These are phyloP conservation scores for Formicarius rufipectus DNA, from an alignment of 2,113 vertebrate species.

Conservation along the genomic window DNA sequence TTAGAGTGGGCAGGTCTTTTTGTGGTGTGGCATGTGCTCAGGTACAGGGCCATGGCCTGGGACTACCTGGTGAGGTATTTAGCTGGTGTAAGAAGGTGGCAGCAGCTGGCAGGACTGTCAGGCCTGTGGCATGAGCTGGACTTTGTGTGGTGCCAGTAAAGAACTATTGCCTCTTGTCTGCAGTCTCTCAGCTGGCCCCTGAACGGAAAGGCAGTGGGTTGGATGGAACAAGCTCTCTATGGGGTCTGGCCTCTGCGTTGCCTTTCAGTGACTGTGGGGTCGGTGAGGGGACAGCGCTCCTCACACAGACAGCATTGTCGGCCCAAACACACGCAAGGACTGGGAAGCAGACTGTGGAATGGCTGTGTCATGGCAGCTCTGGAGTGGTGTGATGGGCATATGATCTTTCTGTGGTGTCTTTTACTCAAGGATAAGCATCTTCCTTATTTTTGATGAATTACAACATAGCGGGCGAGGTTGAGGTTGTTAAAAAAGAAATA, in stretches of 20 bases:
- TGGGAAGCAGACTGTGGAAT: background rate
- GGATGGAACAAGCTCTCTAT: background rate
- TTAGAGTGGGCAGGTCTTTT: fast-evolving
- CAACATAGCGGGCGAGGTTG: background rate
- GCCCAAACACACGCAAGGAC: background rate
- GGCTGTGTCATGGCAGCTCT: slow-evolving; percentile 13
- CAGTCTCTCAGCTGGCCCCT: fast-evolving
- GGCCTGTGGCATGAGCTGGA: background rate
- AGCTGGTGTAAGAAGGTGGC: background rate
- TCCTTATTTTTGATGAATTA: background rate
- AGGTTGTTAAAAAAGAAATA: background rate
- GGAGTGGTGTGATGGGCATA: slow-evolving; percentile 15
- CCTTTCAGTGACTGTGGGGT: background rate
- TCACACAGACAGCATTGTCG: background rate
- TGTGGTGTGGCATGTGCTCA: background rate
- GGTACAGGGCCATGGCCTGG: fast-evolving
- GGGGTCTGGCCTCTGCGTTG: background rate
- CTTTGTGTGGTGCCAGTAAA: background rate
- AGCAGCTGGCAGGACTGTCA: background rate
- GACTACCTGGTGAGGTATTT: background rate
- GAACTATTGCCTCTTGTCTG: background rate
- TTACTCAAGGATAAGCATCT: background rate
- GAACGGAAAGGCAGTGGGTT: fast-evolving
- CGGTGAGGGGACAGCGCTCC: background rate
- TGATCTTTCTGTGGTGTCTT: slow-evolving; percentile 3